phyloP scores from a whole-genome alignment of 1,140 invertebrate species.

The Ptiloglossa arizonensis region DNA sequence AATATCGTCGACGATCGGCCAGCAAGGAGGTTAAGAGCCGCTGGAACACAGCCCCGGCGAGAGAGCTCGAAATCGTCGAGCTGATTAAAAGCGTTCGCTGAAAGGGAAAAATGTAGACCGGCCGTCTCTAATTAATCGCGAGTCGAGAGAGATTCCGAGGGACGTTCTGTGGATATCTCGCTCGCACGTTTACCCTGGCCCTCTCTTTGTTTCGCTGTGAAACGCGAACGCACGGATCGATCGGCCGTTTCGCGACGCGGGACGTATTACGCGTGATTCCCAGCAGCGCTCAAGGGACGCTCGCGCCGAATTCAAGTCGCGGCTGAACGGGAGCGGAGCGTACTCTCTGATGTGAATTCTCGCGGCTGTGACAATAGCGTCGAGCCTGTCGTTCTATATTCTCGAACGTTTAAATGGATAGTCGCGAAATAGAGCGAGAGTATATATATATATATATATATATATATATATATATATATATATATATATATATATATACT shows the following conservation, averaged over 20 bases:
- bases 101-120: constrained; percentile 38
- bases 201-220: background rate
- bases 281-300: no score
- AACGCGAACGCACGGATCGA: constrained; percentile 33
- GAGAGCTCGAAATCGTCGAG: constrained; percentile 26
- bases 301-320: background rate
- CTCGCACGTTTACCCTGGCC: no score
- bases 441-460: no score
- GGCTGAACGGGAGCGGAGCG: no score
- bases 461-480: no score
- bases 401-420: no score
- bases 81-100: constrained; percentile 46
- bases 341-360: no score
- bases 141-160: constrained; percentile 31
- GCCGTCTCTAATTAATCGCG: constrained; percentile 56
- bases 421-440: no score
- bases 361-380: no score
- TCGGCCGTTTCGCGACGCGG: background rate
- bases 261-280: background rate
- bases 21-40: constrained; percentile 2
- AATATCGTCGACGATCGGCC: background rate
- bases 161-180: background rate
- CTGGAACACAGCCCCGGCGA: background rate
- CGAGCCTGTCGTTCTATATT: no score
- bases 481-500: no score